These are phyloP conservation scores for Clistopyga incitator DNA, from an alignment of 2,888 invertebrate species.

Conservation along the genomic window DNA sequence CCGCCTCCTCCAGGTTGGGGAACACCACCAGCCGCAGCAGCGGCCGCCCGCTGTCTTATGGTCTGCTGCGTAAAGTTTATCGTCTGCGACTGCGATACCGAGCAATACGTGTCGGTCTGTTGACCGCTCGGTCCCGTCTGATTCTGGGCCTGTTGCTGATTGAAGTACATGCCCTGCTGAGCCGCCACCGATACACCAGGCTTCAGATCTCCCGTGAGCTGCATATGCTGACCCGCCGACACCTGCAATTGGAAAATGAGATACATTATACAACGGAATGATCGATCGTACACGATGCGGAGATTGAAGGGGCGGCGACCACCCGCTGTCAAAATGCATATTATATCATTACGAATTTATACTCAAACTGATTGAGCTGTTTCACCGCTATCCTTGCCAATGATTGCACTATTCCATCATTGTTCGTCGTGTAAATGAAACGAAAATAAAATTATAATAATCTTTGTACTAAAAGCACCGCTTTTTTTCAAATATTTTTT, in stretches of 20 bases:
- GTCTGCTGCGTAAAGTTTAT: slow-evolving; percentile 93
- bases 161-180: slow-evolving; percentile 93
- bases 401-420: not conserved
- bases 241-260: slow-evolving; percentile 86
- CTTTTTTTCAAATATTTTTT: no score
- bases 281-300: slow-evolving; percentile 53
- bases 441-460: not conserved
- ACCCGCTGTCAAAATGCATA: slow-evolving; percentile 29
- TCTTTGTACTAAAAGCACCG: not conserved
- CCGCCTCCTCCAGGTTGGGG: slow-evolving; percentile 76
- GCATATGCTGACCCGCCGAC: slow-evolving; percentile 94
- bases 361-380: slow-evolving; percentile 4
- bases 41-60: slow-evolving; percentile 86
- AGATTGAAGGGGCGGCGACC: slow-evolving; percentile 1
- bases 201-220: slow-evolving; percentile 90
- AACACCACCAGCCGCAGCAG: slow-evolving; percentile 82
- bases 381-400: not conserved
- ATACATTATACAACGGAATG: slow-evolving; percentile 33
- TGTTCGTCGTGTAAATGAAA: not conserved
- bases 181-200: slow-evolving; percentile 93
- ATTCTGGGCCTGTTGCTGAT: slow-evolving; percentile 81
- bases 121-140: slow-evolving; percentile 78
- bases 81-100: slow-evolving; percentile 93
- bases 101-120: slow-evolving; percentile 87
- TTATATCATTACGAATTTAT: slow-evolving; percentile 9